Base-by-base conservation (phyloP, 2,113 vertebrate species). In the Turdus rufiventris region DNA sequence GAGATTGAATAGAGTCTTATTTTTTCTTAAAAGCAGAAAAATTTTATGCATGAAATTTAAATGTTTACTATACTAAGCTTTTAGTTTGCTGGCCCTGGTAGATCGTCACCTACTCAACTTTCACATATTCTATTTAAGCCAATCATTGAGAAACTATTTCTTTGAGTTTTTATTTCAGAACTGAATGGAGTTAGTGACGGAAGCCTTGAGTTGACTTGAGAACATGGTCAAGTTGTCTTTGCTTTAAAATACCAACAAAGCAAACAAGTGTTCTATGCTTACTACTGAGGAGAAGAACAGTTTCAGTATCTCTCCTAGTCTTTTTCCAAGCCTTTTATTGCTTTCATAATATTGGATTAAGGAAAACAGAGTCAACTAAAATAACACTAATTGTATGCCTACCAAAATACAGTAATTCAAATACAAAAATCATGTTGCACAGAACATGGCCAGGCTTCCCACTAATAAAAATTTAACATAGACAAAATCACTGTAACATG, bases 321-420 rank as follows among this genome's bases (percentile, higher is more conserved):
- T 77, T 94, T 91, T 94, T 85, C 61, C 38, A 91, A 82, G 34
- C 4, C n/a, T 85, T 85, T 92, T 53, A 45, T 68, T 92, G 70
- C 62, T 96, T 86, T 89, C 56, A 78, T 78, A 86, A 84, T 87
- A 84, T 58, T 95, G 43, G 21, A 48, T 84, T 87, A 88, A 88
- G 82, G 68, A 77, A 66, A 96, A 72, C 88, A 82, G 85, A 94
- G 89, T 96, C 92, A 58, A 95, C 57, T 90, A 43, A 87, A 91
- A 88, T 83, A 77, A 71, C 50, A 47, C 58, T 57, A 77, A 58
- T 51, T 78, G 53, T 29, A 94, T 96, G 82, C 73, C 80, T 38
- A 47, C 80, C 34, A 60, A 90, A 94, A 62, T 47, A 42, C 2
- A 47, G 42, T 58, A 66, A 83, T 76, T 45, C 38, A 71, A 82